Base-by-base conservation (phyloP, 2,888 invertebrate genomes). In the Pristionchus entomophagus region DNA sequence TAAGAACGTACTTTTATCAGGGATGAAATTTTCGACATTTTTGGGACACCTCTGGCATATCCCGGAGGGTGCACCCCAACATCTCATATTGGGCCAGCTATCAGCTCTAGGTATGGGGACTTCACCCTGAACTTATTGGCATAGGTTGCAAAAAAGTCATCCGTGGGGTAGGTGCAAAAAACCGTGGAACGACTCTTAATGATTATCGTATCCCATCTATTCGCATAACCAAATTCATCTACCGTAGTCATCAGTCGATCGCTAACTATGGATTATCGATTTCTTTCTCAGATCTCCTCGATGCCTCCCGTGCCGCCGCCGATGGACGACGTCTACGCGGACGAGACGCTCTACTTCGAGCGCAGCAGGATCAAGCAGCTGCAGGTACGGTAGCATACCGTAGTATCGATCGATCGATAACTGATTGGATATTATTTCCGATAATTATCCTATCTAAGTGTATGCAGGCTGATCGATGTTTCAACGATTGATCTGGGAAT, bases 301-400 rank as follows among this genome's bases (percentile, higher is more conserved):
- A 81, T 81, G 81, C 86, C 90, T 19, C 88, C 89, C 45, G 77
- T 87, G n/a, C 86, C 87, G 41, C 87, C 89, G 3, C 87, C 88
- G 12, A 88, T 88, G 38, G 92, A 92, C 49, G 93, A 92, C 26
- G 90, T 91, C 29, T 87, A 89, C 86, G 88, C 89, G 80, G 90
- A 93, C 84, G 90, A 91, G 80, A 93, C 93, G n/a, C 88, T 91
- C 38, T 93, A 90, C 90, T 93, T 92, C 65, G 93, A 93, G 83
- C 62, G 90, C 80, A 91, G 89, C 84, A 88, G 93, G 19, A 93
- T 93, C 87, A 88, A 91, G 78, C 91, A 90, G 73, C 89, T 93
- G 94, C 98, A 90, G 86, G 87, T 87, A 35, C 19, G 17, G 26
- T 82, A 51, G 78, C 41, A 10, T 26, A 19, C 22, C 38, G 73